Conservation (phyloP, 2,113 vertebrate genomes). For the Coptodon rendalli region DNA sequence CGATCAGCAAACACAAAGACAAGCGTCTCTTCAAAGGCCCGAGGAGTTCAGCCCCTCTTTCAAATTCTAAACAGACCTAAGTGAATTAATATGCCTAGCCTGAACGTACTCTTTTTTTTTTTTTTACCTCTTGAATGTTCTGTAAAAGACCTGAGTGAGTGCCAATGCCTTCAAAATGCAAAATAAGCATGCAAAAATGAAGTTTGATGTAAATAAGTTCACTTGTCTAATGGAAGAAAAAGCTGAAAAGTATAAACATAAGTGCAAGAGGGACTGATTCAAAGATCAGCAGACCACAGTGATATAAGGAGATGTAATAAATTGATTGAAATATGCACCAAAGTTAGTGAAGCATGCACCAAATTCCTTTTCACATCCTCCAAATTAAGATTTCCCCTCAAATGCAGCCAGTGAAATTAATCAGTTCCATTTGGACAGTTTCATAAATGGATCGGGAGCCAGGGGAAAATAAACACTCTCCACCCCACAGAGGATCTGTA, state of each 20-base stretch:
- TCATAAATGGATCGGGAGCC: constrained; percentile 4
- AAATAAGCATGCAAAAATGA: neutral
- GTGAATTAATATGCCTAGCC: neutral
- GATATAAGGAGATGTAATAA: neutral
- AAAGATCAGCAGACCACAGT: neutral
- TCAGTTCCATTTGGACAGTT: constrained; percentile 2
- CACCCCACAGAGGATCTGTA: neutral
- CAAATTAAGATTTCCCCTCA: neutral
- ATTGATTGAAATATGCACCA: neutral
- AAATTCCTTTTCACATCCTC: neutral
- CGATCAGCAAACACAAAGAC: constrained; percentile 29
- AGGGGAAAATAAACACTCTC: neutral
- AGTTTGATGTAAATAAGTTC: neutral
- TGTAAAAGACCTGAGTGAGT: neutral
- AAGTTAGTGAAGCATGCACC: neutral
- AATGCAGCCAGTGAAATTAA: neutral
- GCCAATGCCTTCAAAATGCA: neutral
- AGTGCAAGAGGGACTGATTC: neutral
- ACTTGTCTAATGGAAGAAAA: neutral
- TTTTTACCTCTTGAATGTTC: neutral
- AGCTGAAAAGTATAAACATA: neutral
- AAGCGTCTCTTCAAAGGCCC: neutral
- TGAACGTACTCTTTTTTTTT: neutral
- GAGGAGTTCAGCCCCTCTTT: constrained; percentile 12
- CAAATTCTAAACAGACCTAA: neutral